phyloP scores from a whole-genome alignment of 2,797 vertebrate genomes.

The Myotis pilosus region DNA sequence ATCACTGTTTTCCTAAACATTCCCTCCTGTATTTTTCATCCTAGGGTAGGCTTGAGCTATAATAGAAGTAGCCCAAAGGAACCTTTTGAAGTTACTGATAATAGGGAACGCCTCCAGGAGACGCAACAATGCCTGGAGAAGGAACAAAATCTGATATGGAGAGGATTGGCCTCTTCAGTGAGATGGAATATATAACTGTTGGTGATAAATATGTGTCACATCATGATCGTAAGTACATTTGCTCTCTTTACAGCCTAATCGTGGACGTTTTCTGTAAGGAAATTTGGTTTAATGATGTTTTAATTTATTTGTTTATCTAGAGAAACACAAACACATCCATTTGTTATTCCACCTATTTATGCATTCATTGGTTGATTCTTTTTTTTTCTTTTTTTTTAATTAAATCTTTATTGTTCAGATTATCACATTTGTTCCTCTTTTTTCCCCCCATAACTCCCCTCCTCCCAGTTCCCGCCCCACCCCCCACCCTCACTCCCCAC shows the following conservation, averaged over 20 bases:
- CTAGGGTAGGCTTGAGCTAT: background rate
- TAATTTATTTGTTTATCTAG: no score
- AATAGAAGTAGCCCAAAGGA: background rate
- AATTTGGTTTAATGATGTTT: background rate
- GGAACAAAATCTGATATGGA: conserved; percentile 91
- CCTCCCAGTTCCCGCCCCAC: no score
- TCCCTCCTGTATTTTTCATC: background rate
- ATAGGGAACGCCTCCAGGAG: background rate
- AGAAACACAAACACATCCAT: background rate
- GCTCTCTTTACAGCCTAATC: background rate
- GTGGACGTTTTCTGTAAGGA: background rate
- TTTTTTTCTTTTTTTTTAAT: no score
- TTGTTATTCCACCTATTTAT: background rate
- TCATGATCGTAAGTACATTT: conserved; percentile 80
- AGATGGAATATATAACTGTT: conserved; percentile 90
- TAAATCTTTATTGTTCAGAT: no score
- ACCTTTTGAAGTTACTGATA: background rate
- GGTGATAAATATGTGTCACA: conserved; percentile 89
- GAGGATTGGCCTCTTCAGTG: conserved; percentile 91
- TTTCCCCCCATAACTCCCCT: no score
- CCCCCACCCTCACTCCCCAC: no score
- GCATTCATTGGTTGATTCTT: background rate
- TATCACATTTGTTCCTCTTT: no score
- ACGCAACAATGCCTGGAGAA: conserved; percentile 82
- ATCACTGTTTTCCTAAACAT: background rate